Percentiles rank a stretch among this genome's conserved stretches.
Conservation (phyloP, 1,140 invertebrate genomes). For the Megalopta genalis region DNA sequence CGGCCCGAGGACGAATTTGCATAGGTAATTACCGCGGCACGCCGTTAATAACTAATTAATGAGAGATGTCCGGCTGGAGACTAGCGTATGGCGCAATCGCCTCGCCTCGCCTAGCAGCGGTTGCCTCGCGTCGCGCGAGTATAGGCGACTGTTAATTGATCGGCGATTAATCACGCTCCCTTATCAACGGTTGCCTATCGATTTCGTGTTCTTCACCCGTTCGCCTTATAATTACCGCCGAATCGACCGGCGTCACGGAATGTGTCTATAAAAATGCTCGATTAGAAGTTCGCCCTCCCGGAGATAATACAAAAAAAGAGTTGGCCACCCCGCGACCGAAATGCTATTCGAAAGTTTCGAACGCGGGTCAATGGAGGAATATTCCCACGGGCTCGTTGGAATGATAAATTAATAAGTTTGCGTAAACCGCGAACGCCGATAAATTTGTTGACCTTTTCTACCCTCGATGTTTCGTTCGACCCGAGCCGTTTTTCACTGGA, state of each 20-base stretch:
- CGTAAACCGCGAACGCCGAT: not conserved
- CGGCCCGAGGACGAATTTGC: conserved; percentile 58
- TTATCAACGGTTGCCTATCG: conserved; percentile 23
- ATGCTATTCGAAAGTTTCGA: not conserved
- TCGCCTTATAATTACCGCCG: conserved; percentile 20
- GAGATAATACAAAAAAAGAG: too few relatives aligned
- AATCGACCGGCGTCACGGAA: conserved; percentile 17
- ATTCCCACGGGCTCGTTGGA: not conserved
- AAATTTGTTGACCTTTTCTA: not conserved
- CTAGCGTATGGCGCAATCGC: conserved; percentile 50
- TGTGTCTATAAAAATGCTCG: not conserved
- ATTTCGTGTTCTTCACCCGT: not conserved
- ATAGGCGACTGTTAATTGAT: conserved; percentile 57
- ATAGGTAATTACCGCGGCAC: conserved; percentile 66
- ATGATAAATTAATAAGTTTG: conserved; percentile 2
- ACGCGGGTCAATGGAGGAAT: not conserved
- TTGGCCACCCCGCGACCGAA: not conserved
- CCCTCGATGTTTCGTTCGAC: too few relatives aligned
- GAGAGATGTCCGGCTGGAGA: conserved; percentile 43
- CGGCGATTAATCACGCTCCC: conserved; percentile 60
- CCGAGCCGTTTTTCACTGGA: too few relatives aligned
- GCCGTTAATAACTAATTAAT: conserved; percentile 71
- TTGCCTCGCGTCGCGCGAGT: too few relatives aligned
- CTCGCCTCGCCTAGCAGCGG: conserved; percentile 1
- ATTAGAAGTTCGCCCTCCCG: conserved; percentile 7